These are phyloP conservation scores for Centrocercus urophasianus DNA, from an alignment of 2,113 vertebrate genomes.

Conservation along the genomic window DNA sequence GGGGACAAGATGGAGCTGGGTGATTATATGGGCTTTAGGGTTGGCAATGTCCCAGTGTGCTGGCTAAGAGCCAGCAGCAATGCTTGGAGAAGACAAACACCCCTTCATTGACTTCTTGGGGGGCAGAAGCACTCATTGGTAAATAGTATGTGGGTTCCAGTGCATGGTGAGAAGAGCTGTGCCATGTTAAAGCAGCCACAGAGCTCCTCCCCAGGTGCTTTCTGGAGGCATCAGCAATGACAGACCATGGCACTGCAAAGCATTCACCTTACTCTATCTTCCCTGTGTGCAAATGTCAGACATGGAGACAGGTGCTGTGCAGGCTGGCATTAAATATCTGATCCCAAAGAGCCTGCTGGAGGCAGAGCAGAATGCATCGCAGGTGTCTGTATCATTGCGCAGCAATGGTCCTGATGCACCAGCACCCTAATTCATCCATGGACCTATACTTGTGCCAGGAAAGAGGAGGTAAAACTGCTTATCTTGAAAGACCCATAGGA, in stretches of 20 bases:
- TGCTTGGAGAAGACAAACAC: neutral
- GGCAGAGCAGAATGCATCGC: neutral
- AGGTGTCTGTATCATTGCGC: rapidly evolving
- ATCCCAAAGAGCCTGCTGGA: neutral
- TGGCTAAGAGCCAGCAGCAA: neutral
- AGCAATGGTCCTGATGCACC: neutral
- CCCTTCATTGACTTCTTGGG: neutral
- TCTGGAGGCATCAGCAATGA: neutral
- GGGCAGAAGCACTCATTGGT: neutral
- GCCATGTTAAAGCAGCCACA: neutral
- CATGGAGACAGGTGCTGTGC: neutral
- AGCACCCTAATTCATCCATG: rapidly evolving
- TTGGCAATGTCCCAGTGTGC: neutral
- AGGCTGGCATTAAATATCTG: neutral
- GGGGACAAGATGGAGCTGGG: conserved; percentile 11
- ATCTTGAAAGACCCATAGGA: neutral
- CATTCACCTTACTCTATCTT: neutral
- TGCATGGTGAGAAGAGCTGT: neutral
- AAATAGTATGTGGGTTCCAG: neutral
- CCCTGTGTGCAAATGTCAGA: neutral
- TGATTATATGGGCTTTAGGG: neutral
- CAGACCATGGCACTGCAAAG: neutral
- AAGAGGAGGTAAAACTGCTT: neutral
- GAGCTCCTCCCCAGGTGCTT: neutral
- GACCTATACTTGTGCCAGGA: neutral